Conservation (phyloP, 2,797 vertebrate genomes). For the Micromesistius poutassou region DNA sequence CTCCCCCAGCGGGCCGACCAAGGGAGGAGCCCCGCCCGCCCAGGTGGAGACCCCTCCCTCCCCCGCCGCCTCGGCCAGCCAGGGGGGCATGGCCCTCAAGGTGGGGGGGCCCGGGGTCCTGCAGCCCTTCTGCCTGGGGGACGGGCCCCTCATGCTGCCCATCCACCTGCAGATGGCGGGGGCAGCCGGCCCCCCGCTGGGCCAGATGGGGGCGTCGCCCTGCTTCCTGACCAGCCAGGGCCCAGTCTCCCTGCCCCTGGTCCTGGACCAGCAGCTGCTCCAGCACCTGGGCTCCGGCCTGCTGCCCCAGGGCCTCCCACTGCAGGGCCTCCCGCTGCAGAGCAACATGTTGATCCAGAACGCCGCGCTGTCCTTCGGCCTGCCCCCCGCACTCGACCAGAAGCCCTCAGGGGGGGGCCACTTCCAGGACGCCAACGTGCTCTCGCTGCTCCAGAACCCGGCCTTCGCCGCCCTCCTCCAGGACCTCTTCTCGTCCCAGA, state of each 20-base stretch:
- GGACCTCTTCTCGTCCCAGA: constrained; percentile 87
- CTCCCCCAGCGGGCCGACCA: constrained; percentile 77
- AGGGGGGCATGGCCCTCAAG: constrained; percentile 88
- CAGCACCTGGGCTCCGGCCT: constrained; percentile 90
- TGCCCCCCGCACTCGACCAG: constrained; percentile 78
- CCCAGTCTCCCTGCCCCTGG: constrained; percentile 86
- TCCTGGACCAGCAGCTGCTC: constrained; percentile 92
- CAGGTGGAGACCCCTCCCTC: constrained; percentile 76
- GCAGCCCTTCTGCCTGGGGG: constrained; percentile 92
- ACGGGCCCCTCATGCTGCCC: constrained; percentile 89
- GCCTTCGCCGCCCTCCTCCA: constrained; percentile 89
- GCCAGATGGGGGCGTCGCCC: constrained; percentile 77
- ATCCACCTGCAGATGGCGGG: constrained; percentile 86
- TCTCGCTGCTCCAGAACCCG: constrained; percentile 86
- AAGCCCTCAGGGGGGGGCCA: constrained; percentile 72
- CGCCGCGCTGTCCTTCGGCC: constrained; percentile 69
- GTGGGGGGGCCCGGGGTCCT: constrained; percentile 90
- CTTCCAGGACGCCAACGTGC: constrained; percentile 79
- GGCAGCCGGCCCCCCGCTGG: constrained; percentile 78
- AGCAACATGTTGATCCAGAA: constrained; percentile 80
- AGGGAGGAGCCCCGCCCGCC: constrained; percentile 76
- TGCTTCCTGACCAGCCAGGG: constrained; percentile 91
- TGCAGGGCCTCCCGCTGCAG: constrained; percentile 71
- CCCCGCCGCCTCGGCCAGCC: constrained; percentile 69
- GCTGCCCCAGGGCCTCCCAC: constrained; percentile 79